Evolutionary conservation across 2,888 invertebrate genomes (phyloP), one percentile per base, ranked within the genome.

Genomic region (Noctua janthina): DNA sequence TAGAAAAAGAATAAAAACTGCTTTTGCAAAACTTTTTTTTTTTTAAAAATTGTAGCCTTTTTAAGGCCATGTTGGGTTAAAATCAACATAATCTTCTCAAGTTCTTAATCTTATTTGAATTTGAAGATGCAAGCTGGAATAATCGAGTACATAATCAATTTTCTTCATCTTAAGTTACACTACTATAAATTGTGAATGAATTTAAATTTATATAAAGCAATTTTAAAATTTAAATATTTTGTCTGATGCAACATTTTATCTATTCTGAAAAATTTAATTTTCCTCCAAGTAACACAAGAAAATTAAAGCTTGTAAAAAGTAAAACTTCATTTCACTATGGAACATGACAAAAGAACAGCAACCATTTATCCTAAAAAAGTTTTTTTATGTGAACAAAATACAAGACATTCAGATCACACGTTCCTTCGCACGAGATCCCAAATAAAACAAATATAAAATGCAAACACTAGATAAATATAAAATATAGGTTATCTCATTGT

Each of bases 401-500:
- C 13, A n/a, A 70, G n/a, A 59, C 35, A 39, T 43, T 73, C n/a
- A 51, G n/a, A 68, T 43, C 43, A 62, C 71, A 59, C 68, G 23
- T n/a, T 39, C 51, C 54, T 64, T 20, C 15, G 56, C 29, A 66
- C 51, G 20, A 88, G 74, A 74, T 54, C 74, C 4, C 6, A 64
- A 73, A 56, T 43, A 35, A 85, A 78, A 79, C 39, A 23, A 68
- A 43, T 70, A 78, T 73, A 71, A 49, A 79, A 75, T 78, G 17
- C 49, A 78, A 79, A 81, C 70, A 70, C 54, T 70, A 78, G 73
- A 79, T 85, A 73, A 83, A 69, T 51, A 62, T 35, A 72, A 81
- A 82, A 89, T 84, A 83, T 91, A 88, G 91, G 92, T 91, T 92
- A 92, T 91, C 91, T 76, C 43, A 20, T n/a, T 54, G 77, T 74